Conservation (phyloP, 2,888 invertebrate species). For the Molanna angustata region DNA sequence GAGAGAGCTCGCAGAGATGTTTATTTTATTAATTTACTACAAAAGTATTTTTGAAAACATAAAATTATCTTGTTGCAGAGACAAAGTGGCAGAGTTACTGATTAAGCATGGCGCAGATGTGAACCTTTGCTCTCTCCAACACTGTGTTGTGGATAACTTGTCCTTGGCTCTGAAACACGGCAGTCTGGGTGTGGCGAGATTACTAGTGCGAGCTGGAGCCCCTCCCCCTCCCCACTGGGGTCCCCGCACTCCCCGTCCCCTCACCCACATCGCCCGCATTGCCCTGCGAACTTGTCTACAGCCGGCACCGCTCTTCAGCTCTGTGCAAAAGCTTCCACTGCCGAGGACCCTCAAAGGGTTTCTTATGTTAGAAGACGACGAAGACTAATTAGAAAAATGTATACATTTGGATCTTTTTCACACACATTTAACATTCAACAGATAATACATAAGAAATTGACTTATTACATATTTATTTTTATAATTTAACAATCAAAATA, state of each 20-base stretch:
- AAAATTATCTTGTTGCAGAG: slow-evolving; percentile 39
- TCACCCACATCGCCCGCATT: slow-evolving; percentile 27
- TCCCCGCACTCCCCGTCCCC: slow-evolving; percentile 19
- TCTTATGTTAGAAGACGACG: slow-evolving; percentile 57
- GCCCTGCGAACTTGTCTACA: slow-evolving; percentile 20
- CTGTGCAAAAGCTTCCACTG: slow-evolving; percentile 46
- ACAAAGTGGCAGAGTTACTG: slow-evolving; percentile 54
- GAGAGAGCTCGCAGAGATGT: no score
- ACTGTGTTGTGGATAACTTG: slow-evolving; percentile 56
- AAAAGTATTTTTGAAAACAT: no score
- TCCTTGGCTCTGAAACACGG: slow-evolving; percentile 51
- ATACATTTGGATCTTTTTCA: no score
- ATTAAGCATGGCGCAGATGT: slow-evolving; percentile 64
- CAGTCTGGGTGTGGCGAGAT: slow-evolving; percentile 40
- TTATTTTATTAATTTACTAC: no score
- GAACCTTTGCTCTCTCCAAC: slow-evolving; percentile 56
- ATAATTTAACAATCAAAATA: no score
- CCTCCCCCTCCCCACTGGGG: slow-evolving; percentile 51
- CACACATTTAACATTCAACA: no score
- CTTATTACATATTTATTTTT: no score
- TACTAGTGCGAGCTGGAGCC: slow-evolving; percentile 49
- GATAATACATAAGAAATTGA: no score
- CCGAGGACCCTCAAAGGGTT: slow-evolving; percentile 56
- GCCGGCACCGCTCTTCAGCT: slow-evolving; percentile 22
- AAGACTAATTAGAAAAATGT: slow-evolving; percentile 35